Base-by-base conservation (phyloP, 2,888 invertebrate genomes). In the Amphipoea oculea region DNA sequence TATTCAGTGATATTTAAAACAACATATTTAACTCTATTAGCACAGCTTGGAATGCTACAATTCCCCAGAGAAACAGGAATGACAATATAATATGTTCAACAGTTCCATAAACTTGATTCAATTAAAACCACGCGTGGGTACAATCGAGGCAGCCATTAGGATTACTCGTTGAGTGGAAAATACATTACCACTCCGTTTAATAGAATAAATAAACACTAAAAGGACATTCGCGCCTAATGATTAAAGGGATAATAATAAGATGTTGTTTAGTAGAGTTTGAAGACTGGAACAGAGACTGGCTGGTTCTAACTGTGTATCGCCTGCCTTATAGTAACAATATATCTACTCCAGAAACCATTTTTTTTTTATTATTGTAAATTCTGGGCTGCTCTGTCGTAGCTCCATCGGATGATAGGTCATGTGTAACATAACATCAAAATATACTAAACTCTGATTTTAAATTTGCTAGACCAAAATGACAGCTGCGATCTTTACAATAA, bases 171-270 rank as follows among this genome's bases (percentile, higher is more conserved):
- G 74, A 86, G 86, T 81, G 88, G 79, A 88, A 90, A 91, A 91
- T 87, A 89, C 91, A 91, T 92, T 91, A 92, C 85, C 80, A 88
- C 88, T 84, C 70, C 81, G 88, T 89, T 88, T 91, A 89, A 90
- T 90, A 89, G 84, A 91, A 91, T 91, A 92, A 91, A 91, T 91
- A 91, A 90, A 91, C 86, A 89, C 87, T 79, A 81, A 82, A 84
- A 87, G 88, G 90, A 88, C 89, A 86, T 85, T 66, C 68, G 76
- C 79, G 75, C 73, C 79, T 74, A 76, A 82, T 86, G 84, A 86
- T 89, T 87, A 86, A 89, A 88, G 88, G 86, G 89, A 89, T 90
- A 84, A 88, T 76, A 71, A 65, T 81, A 75, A 42, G 12, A 75
- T 80, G 17, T 51, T 23, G 72, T 77, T 73, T 78, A 62, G 14